Evolutionary conservation across 2,797 vertebrate species (phyloP).

Genomic region (Tenualosa thibaudeaui): DNA sequence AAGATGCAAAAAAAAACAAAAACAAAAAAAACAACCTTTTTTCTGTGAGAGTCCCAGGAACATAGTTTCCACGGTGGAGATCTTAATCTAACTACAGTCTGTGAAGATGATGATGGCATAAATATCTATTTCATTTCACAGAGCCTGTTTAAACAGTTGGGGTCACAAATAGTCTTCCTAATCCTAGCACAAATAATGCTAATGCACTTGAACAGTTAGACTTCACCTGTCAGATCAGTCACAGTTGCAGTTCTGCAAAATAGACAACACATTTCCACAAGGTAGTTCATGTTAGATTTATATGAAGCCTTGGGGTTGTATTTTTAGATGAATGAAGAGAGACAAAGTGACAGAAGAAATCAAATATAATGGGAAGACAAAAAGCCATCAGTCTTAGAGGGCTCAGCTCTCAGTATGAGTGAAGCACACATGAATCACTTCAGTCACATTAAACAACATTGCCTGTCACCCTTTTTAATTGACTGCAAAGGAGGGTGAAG

Average conservation of each 20-base stretch:
- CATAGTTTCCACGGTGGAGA: too few relatives aligned
- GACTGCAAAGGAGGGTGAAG: slow-evolving; percentile 25
- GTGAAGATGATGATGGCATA: neutral
- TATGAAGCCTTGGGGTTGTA: neutral
- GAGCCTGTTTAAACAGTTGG: neutral
- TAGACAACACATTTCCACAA: neutral
- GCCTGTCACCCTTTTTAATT: slow-evolving; percentile 36
- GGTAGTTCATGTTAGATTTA: neutral
- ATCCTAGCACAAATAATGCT: too few relatives aligned
- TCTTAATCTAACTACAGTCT: too few relatives aligned
- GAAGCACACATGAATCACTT: neutral
- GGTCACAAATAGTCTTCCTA: neutral
- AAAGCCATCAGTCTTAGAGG: neutral
- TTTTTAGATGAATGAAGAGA: neutral
- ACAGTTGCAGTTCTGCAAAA: neutral
- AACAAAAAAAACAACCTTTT: too few relatives aligned
- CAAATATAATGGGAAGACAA: neutral
- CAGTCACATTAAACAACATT: slow-evolving; percentile 19
- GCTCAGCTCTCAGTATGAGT: neutral
- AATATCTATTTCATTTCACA: neutral
- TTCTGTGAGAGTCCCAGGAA: too few relatives aligned
- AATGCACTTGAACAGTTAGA: too few relatives aligned
- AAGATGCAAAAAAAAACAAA: too few relatives aligned
- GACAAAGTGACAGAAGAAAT: neutral
- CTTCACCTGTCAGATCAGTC: too few relatives aligned